Conservation (phyloP, 2,113 vertebrate species). For the Colius striatus region DNA sequence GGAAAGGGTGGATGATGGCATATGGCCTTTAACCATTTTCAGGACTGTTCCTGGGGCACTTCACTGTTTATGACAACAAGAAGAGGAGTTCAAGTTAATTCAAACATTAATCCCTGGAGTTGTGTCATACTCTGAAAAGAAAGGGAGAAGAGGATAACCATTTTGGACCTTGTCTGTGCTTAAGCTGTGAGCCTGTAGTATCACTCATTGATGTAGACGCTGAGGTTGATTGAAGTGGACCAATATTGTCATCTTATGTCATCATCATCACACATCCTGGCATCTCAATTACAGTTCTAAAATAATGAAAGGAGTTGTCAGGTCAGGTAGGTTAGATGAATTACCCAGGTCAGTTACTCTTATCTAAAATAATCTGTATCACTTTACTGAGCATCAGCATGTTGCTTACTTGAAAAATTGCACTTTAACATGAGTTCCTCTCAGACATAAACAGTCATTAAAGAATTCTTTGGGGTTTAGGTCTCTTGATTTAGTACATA, state of each 20-base stretch:
- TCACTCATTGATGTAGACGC: neutral
- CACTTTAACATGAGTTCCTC: neutral
- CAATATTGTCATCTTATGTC: neutral
- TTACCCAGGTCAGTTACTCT: constrained; percentile 27
- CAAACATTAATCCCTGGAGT: rapidly evolving
- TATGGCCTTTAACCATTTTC: neutral
- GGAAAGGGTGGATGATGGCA: neutral
- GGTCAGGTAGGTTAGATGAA: constrained; percentile 43
- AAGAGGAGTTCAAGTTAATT: neutral
- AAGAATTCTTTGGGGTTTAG: neutral
- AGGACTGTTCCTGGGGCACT: neutral
- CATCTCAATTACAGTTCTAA: constrained; percentile 26
- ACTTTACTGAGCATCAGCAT: neutral
- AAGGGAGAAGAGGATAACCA: neutral
- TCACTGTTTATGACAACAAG: neutral
- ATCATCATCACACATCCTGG: neutral
- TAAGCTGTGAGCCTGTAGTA: neutral
- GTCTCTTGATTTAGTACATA: neutral
- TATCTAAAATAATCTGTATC: constrained; percentile 37
- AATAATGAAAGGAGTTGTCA: constrained; percentile 45
- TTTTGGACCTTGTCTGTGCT: neutral
- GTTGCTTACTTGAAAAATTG: constrained; percentile 5
- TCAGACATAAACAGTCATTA: constrained; percentile 9
- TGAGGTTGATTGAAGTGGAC: neutral
- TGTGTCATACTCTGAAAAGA: neutral